Evolutionary conservation across 2,888 invertebrate species (phyloP), one percentile per base, ranked within the genome.

Genomic region (Anarsia innoxiella): DNA sequence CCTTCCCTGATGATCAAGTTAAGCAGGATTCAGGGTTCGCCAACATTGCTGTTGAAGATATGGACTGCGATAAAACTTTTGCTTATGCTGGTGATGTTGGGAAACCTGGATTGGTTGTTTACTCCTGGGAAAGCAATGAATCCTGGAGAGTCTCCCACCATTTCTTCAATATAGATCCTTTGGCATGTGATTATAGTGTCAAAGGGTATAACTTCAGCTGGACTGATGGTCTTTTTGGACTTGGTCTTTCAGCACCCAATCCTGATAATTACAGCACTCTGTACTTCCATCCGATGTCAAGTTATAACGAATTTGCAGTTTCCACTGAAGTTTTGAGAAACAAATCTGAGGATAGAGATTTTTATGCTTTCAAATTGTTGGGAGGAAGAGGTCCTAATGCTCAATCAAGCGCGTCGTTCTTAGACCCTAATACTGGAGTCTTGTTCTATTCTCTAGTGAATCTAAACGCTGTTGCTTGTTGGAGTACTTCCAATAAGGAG

Each of bases 281-380:
- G 2, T 94, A 91, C 56, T 94, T 93, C 78, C 94, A 94, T 58
- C 91, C 94, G 0, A 86, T 94, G 66, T 89, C 90, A 2, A 93
- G 93, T 48, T 90, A 88, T 41, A 88, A 91, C 60, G 93, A 94
- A 59, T 94, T 92, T 59, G 69, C 90, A 0, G 93, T 94, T 0
- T 91, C 88, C 2, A 93, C 93, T 0, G 86, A 87, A 48, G 79
- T 90, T 31, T 67, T 93, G 19, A 85, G 90, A 16, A 89, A 91
- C 49, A 79, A 88, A 49, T 80, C 86, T 0, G 86, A 87, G 14
- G 66, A 79, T 12, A 76, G 68, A 0, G 89, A 87, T 45, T 92
- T 88, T 53, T 76, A 88, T 3, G 88, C 91, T 9, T 93, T 91
- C 53, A 89, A 89, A 56, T 56, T 86, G 0, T 66, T 93, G 1